Percentiles rank a stretch among this genome's conserved stretches.
phyloP scores from a whole-genome alignment of 2,113 vertebrate species.

The Notothenia coriiceps region DNA sequence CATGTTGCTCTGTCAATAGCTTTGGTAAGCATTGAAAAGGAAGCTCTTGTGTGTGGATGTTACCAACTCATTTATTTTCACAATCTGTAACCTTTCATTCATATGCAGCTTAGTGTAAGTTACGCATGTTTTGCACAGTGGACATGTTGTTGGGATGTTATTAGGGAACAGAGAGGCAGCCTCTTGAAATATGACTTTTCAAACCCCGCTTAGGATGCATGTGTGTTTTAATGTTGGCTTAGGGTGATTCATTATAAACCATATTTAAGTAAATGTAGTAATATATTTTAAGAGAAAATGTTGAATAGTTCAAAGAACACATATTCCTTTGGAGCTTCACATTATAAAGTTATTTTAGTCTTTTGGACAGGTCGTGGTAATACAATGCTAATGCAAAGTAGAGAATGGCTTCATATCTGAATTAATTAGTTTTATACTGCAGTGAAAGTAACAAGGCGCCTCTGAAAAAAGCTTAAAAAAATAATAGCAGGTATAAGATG shows the following conservation, averaged over 20 bases:
- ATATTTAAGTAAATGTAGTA: constrained; percentile 26
- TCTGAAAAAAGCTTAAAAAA: not conserved
- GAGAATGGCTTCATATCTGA: constrained; percentile 35
- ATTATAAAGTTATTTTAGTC: constrained; percentile 13
- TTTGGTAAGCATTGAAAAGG: constrained; percentile 41
- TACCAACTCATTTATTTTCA: not conserved
- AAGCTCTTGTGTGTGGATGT: constrained; percentile 5
- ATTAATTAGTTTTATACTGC: constrained; percentile 16
- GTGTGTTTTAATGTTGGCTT: constrained; percentile 16
- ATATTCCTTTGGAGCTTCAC: constrained; percentile 18
- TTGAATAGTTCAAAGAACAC: constrained; percentile 39
- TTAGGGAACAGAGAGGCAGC: constrained; percentile 35
- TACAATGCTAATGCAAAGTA: constrained; percentile 21
- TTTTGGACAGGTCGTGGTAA: too few relatives aligned
- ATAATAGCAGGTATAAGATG: not conserved
- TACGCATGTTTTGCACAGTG: not conserved
- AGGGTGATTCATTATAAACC: constrained; percentile 26
- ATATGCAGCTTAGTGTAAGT: not conserved
- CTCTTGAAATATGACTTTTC: not conserved
- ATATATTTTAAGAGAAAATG: constrained; percentile 50
- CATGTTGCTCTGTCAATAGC: constrained; percentile 45
- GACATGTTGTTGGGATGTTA: constrained; percentile 55
- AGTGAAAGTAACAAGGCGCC: not conserved
- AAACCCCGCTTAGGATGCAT: not conserved
- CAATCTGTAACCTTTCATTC: constrained; percentile 12